These are phyloP conservation scores for Silurus meridionalis DNA, from an alignment of 2,113 vertebrate species.

Conservation along the genomic window DNA sequence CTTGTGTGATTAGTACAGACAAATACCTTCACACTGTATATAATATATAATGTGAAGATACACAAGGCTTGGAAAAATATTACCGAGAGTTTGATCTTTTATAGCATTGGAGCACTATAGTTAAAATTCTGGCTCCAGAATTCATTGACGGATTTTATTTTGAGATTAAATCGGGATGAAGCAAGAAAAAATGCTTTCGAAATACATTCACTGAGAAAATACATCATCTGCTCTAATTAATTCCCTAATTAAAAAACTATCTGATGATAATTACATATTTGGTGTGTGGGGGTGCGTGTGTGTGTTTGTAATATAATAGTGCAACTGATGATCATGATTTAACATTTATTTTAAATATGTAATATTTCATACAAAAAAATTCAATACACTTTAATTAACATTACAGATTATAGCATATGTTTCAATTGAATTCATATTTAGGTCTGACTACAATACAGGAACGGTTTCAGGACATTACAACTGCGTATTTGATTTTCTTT, in stretches of 20 bases:
- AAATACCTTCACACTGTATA: not conserved
- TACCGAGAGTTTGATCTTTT: not conserved
- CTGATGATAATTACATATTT: not conserved
- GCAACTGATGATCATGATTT: not conserved
- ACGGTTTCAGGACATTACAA: not conserved
- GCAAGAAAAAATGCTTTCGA: not conserved
- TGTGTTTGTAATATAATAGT: not conserved
- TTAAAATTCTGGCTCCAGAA: not conserved
- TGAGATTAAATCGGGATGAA: not conserved
- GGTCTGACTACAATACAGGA: not conserved
- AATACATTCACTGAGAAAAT: not conserved
- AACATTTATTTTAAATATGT: no score
- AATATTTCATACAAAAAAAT: not conserved
- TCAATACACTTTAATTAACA: not conserved
- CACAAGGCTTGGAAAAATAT: not conserved
- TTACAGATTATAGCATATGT: not conserved
- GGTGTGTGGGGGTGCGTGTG: not conserved
- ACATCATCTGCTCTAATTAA: not conserved
- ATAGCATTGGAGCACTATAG: not conserved
- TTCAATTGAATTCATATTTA: not conserved
- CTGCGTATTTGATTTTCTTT: not conserved
- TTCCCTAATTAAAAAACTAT: no score
- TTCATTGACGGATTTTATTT: not conserved
- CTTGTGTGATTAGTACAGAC: not conserved
- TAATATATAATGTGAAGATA: not conserved